phyloP scores from a whole-genome alignment of 2,888 invertebrate species.

The Andrena camellia region DNA sequence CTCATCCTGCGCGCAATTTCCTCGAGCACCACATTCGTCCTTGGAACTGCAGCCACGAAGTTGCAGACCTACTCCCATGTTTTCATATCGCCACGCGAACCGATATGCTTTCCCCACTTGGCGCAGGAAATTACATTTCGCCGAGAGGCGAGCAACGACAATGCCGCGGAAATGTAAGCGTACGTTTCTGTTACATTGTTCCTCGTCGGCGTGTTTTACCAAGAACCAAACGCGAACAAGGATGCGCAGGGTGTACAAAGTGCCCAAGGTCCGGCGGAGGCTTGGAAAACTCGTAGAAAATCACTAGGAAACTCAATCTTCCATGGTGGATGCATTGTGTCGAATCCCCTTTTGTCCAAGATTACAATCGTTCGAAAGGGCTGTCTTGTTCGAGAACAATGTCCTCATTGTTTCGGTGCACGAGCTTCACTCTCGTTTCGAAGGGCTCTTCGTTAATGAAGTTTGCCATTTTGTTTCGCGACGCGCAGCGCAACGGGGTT shows the following conservation, averaged over 20 bases:
- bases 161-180: not conserved
- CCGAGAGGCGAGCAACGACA: not conserved
- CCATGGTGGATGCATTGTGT: slow-evolving; percentile 43
- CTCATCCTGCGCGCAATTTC: slow-evolving; percentile 10
- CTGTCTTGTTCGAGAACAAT: slow-evolving; percentile 55
- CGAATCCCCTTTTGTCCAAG: slow-evolving; percentile 42
- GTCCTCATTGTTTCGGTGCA: slow-evolving; percentile 33
- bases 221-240: not conserved
- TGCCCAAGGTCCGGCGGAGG: not conserved
- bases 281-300: not conserved
- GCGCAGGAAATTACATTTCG: not conserved
- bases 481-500: not conserved
- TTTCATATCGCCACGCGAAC: not conserved
- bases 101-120: not conserved
- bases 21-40: not conserved
- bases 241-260: not conserved
- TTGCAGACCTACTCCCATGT: not conserved
- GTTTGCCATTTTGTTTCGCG: not conserved
- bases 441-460: slow-evolving; percentile 4
- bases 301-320: not conserved
- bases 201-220: not conserved
- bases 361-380: slow-evolving; percentile 38
- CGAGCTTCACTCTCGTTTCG: slow-evolving; percentile 17
- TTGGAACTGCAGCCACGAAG: not conserved
- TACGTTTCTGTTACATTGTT: not conserved